Base-by-base conservation (phyloP, 1,140 invertebrate genomes). In the Halyomorpha halys region DNA sequence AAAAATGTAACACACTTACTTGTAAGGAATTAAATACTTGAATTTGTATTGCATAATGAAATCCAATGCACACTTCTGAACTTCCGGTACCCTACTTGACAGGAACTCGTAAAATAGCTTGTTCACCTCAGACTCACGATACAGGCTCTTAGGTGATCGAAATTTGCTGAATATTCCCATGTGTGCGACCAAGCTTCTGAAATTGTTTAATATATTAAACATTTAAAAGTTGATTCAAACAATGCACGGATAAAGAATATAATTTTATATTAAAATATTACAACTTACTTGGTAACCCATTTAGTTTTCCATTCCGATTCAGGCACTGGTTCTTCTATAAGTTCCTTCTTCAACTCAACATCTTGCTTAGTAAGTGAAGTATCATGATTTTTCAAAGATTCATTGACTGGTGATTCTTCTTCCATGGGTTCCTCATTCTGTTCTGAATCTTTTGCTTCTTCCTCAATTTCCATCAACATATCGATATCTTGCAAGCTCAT, bases 31-130 rank as follows among this genome's bases (percentile, higher is more conserved):
- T 9, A 95, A 67, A 69, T 82, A 83, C 69, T 90, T 87, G 54
- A 85, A 80, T 72, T 89, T 92, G 72, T 94, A 96, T 5, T 85
- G 84, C 63, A 91, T 77, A 5, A 97, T 71, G 74, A 91, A 96
- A 71, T 89, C 86, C 53, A 97, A 76, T 0, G 91, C 87, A 62
- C 83, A 79, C 73, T 89, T 91, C 73, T 97, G 94, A 44, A 97
- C 76, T 9, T 83, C 80, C 0, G 80, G 70, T 75, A 90, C 88
- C 70, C 84, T 86, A 62, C 91, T 85, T 47, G 83, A 81, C 9
- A 98, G 72, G 53, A 96, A 79, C 69, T 93, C 84, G 67, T 86
- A 75, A 71, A 87, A 94, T 25, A 92, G 80, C 65, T 82, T 80
- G 67, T 80, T 80, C 45, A 95, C 77, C 69, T 90, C 82, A 8